These are phyloP conservation scores for Tachysurus fulvidraco DNA, from an alignment of 2,113 vertebrate genomes.

Conservation along the genomic window DNA sequence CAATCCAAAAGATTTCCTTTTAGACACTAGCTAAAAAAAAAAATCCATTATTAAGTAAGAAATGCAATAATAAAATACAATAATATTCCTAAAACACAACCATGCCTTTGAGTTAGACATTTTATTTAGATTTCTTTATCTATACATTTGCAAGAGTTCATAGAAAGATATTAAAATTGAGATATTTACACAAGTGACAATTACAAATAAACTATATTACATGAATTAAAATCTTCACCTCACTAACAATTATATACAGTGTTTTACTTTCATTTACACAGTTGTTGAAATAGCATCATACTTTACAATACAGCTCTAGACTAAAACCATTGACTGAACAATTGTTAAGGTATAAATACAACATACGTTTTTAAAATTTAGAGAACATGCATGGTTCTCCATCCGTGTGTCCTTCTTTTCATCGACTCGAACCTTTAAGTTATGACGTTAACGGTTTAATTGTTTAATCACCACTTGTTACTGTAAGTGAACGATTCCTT, in stretches of 20 bases:
- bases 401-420: no score
- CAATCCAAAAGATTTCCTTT: conserved; percentile 64
- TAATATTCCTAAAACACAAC: not conserved
- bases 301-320: conserved; percentile 13
- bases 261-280: conserved; percentile 38
- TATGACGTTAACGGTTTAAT: not conserved
- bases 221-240: conserved; percentile 62
- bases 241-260: conserved; percentile 64
- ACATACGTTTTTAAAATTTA: not conserved
- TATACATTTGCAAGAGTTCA: conserved; percentile 54
- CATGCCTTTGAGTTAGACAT: conserved; percentile 17
- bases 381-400: not conserved
- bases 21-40: not conserved
- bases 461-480: not conserved
- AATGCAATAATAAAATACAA: not conserved
- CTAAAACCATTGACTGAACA: not conserved
- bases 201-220: conserved; percentile 77
- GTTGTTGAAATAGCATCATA: not conserved
- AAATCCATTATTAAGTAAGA: not conserved
- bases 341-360: conserved; percentile 16
- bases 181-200: conserved; percentile 74
- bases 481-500: not conserved
- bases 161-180: conserved; percentile 69
- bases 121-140: conserved; percentile 49
- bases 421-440: not conserved